Evolutionary conservation across 2,888 invertebrate species (phyloP).

Genomic region (Antheraea assamensis): DNA sequence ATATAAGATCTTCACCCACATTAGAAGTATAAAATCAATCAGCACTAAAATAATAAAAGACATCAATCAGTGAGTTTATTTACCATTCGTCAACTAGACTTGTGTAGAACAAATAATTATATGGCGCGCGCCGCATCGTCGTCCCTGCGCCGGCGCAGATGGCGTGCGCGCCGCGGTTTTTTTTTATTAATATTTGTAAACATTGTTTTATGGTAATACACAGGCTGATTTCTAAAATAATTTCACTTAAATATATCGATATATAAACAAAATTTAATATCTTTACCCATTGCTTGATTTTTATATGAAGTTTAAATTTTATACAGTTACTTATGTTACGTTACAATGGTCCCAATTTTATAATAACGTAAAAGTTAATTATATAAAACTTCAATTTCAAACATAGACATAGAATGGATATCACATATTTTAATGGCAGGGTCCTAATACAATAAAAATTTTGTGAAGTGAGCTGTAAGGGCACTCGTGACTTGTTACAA

Average conservation of each 20-base stretch:
- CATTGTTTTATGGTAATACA: slow-evolving; percentile 58
- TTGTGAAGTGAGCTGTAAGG: too few species aligned
- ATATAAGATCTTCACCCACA: slow-evolving; percentile 27
- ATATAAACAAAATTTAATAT: background rate
- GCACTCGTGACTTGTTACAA: too few species aligned
- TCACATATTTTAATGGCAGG: too few species aligned
- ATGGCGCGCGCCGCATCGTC: slow-evolving; percentile 43
- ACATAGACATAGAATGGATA: too few species aligned
- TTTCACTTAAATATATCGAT: background rate
- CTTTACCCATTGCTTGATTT: background rate
- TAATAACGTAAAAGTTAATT: too few species aligned
- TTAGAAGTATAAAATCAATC: slow-evolving; percentile 16
- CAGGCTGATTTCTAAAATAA: slow-evolving; percentile 43
- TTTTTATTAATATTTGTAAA: slow-evolving; percentile 72
- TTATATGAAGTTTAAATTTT: background rate
- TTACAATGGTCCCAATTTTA: too few species aligned
- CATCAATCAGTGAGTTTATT: slow-evolving; percentile 21
- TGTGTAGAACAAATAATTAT: slow-evolving; percentile 65
- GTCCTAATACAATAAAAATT: too few species aligned
- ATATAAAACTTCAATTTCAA: too few species aligned
- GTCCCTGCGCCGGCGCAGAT: slow-evolving; percentile 60
- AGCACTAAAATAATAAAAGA: slow-evolving; percentile 17
- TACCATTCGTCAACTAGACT: slow-evolving; percentile 31
- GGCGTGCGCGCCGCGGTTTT: slow-evolving; percentile 64
- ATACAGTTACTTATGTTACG: too few species aligned